Conservation (phyloP, 2,113 vertebrate genomes). For the Hylia prasina region DNA sequence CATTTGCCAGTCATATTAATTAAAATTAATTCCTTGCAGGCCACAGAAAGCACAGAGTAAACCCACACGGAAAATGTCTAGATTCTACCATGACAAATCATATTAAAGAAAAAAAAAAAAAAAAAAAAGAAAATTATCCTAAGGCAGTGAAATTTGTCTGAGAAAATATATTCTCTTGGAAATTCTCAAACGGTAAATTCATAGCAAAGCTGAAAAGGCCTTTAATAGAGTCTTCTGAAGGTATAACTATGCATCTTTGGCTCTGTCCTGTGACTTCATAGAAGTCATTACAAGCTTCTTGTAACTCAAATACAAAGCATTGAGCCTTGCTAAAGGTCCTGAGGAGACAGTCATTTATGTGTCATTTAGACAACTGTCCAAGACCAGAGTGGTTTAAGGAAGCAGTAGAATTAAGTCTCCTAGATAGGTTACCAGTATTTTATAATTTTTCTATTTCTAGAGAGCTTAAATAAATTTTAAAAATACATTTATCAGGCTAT, state of each 20-base stretch:
- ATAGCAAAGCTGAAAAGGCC: background rate
- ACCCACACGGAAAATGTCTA: background rate
- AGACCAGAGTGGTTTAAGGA: background rate
- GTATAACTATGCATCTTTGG: background rate
- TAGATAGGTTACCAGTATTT: background rate
- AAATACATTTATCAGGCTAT: background rate
- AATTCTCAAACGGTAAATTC: conserved; percentile 35
- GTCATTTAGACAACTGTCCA: background rate
- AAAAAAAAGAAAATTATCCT: background rate
- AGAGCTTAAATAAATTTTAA: background rate
- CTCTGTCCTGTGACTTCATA: background rate
- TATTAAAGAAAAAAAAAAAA: background rate
- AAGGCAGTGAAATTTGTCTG: conserved; percentile 9
- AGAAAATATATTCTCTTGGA: conserved; percentile 33
- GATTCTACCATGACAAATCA: conserved; percentile 20
- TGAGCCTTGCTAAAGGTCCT: background rate
- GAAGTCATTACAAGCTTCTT: background rate
- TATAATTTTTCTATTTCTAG: background rate
- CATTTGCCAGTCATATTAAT: conserved; percentile 26
- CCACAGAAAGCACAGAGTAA: background rate
- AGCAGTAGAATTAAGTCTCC: background rate
- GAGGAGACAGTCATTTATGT: background rate
- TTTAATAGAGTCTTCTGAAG: conserved; percentile 8
- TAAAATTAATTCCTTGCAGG: conserved; percentile 52
- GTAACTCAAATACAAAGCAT: background rate